Evolutionary conservation across 1,140 invertebrate species (phyloP).

Genomic region (Trinorchestia longiramus): DNA sequence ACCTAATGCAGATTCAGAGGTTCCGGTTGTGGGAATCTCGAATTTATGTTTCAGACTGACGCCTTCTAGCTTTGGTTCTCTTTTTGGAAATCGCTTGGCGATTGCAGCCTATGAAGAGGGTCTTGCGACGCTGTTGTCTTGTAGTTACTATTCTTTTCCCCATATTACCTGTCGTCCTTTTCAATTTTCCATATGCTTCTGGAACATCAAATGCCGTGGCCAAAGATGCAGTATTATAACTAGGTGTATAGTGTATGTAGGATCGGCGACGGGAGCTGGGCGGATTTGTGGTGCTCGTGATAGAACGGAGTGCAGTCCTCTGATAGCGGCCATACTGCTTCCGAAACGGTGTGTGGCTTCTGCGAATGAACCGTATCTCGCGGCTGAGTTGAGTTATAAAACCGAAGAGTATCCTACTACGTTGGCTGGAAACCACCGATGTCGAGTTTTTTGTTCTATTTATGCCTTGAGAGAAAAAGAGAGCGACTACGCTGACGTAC

Average conservation of each 20-base stretch:
- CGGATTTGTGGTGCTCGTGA: neutral
- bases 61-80: neutral
- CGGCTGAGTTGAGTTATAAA: neutral
- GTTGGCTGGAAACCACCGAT: neutral
- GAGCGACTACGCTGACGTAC: no score
- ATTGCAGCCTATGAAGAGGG: neutral
- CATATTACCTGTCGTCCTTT: neutral
- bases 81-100: neutral
- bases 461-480: no score
- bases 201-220: neutral
- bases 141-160: neutral
- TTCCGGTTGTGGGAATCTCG: neutral
- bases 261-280: neutral
- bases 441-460: neutral
- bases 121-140: neutral
- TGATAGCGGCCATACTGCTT: neutral
- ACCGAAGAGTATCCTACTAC: neutral
- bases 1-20: neutral
- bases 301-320: neutral
- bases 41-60: neutral
- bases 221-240: neutral
- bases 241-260: neutral
- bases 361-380: neutral
- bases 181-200: neutral
- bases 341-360: neutral